These are phyloP conservation scores for Gymnogyps californianus DNA, from an alignment of 2,113 vertebrate species.

Conservation along the genomic window DNA sequence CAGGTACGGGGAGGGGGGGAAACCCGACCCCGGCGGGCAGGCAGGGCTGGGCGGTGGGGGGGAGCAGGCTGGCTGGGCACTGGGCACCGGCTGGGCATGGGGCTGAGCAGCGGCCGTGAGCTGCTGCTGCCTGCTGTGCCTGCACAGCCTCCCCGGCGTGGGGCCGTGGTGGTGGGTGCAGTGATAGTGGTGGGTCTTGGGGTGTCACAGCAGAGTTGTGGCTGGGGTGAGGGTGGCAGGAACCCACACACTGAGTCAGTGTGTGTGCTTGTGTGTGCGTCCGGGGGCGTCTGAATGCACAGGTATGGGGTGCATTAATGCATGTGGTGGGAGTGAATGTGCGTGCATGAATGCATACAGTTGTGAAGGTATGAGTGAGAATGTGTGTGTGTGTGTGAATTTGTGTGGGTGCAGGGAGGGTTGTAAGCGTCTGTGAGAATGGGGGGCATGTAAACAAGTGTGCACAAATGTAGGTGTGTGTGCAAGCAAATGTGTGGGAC, in stretches of 20 bases:
- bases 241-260: not conserved
- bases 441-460: accelerated
- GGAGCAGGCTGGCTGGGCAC: not conserved
- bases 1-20: constrained; percentile 43
- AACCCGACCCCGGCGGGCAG: constrained; percentile 48
- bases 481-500: not conserved
- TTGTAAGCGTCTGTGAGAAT: not conserved
- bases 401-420: too few species aligned
- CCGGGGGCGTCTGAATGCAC: not conserved
- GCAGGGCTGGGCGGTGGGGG: not conserved
- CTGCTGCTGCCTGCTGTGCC: accelerated
- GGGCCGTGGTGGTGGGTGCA: not conserved
- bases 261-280: not conserved
- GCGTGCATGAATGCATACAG: accelerated
- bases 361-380: not conserved
- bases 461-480: not conserved
- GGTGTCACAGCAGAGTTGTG: not conserved
- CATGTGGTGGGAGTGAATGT: not conserved
- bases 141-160: not conserved
- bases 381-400: accelerated
- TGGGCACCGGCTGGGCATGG: not conserved
- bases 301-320: not conserved
- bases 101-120: accelerated
- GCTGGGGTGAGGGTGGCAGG: not conserved
- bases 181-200: not conserved